Percentiles rank a stretch among this genome's conserved stretches.
These are phyloP conservation scores for Ciconia stormi DNA, from an alignment of 2,113 vertebrate genomes.

Conservation along the genomic window DNA sequence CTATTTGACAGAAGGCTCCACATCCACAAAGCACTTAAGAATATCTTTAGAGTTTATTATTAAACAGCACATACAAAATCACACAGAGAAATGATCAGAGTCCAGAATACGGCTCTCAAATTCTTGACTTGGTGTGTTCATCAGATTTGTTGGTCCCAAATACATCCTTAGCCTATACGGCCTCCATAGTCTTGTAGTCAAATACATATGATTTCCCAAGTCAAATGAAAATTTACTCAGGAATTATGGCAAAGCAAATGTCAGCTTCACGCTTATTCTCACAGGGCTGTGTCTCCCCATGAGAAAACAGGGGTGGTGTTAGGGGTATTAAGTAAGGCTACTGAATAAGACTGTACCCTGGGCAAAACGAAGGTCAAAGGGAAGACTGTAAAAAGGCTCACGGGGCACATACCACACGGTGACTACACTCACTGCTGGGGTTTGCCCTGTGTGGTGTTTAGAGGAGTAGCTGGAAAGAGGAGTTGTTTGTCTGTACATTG, in stretches of 20 bases:
- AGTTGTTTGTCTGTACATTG: background rate
- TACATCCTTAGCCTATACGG: background rate
- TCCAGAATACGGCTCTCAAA: background rate
- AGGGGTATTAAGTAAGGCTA: background rate
- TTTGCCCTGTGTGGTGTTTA: background rate
- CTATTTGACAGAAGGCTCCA: background rate
- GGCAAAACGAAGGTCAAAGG: background rate
- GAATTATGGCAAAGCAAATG: background rate
- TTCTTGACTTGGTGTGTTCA: background rate
- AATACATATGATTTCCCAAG: background rate
- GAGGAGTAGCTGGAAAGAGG: background rate
- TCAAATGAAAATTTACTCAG: background rate
- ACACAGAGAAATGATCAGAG: background rate
- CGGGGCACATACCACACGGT: accelerated
- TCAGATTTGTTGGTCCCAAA: background rate
- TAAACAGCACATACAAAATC: background rate
- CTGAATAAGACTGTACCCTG: background rate
- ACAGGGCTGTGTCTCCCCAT: accelerated
- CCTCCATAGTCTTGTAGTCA: background rate
- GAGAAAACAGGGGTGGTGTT: background rate
- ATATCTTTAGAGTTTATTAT: background rate
- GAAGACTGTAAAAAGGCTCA: background rate
- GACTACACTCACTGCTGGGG: background rate
- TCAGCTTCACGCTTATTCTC: background rate
- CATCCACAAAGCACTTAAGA: background rate